Conservation (phyloP, 2,113 vertebrate genomes). For the Xiphophorus maculatus region DNA sequence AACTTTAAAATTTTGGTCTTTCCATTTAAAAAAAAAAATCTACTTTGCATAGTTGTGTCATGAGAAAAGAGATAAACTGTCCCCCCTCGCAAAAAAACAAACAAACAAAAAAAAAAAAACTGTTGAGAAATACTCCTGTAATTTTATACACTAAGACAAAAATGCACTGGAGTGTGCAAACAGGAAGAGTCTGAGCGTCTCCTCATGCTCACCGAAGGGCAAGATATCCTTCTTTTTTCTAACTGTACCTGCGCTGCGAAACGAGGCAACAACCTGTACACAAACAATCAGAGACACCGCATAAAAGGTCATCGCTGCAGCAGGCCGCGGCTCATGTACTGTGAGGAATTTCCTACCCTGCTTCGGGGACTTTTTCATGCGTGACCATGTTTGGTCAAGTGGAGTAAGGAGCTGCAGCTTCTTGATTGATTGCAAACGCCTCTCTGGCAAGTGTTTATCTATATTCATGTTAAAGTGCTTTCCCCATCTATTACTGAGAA, state of each 20-base stretch:
- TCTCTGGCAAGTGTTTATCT: constrained; percentile 65
- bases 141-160: neutral
- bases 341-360: constrained; percentile 57
- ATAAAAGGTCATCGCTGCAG: constrained; percentile 44
- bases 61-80: neutral
- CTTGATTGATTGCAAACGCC: constrained; percentile 71
- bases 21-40: neutral
- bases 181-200: neutral
- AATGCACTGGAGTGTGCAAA: neutral
- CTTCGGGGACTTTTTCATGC: constrained; percentile 70
- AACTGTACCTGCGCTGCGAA: constrained; percentile 3
- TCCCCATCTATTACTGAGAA: constrained; percentile 32
- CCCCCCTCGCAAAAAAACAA: too few relatives aligned
- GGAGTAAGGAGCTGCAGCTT: constrained; percentile 69
- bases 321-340: constrained; percentile 52
- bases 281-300: constrained; percentile 44
- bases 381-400: constrained; percentile 91
- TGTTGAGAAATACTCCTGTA: neutral
- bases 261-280: constrained; percentile 23
- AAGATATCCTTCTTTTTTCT: neutral
- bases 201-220: too few relatives aligned
- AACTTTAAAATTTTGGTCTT: constrained; percentile 4
- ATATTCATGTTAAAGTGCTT: constrained; percentile 42
- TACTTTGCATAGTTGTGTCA: neutral
- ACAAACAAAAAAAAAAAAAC: neutral